Evolutionary conservation across 53 echinoderm and acorn worm species (phyloP), one percentile per base, ranked within the genome.

Genomic region (Echinometra lucunter): DNA sequence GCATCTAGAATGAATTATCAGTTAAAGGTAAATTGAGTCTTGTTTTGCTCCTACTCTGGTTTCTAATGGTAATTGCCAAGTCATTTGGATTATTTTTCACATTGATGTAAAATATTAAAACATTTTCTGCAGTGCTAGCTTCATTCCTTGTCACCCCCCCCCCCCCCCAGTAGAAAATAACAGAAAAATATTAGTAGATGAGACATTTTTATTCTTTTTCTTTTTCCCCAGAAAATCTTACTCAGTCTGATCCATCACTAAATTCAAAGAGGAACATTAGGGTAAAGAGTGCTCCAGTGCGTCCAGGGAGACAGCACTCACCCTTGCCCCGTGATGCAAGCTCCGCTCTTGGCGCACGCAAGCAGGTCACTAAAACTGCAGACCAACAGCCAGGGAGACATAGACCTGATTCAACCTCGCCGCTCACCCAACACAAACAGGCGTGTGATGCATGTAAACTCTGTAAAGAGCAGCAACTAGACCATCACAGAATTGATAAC

Each of bases 201-300:
- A 2, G 2, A 53, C 13, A 4, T 53, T 13, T 53, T 69, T 69
- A 69, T 69, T 28, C 7, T 78, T 42, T 40, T 3, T 38, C 23
- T 78, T 23, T 34, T 28, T 44, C 81, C 0, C 93, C 0, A 32
- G 83, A 38, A 47, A 90, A 74, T 21, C 58, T 95, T 15, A 95
- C 96, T 72, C 92, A 87, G 30, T 97, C 96, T 15, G 97, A 97
- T 49, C 85, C 96, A 37, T 94, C 95, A 27, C 66, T 97, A 3
- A 69, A 96, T 57, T 80, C 89, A 57, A 78, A 88, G 91, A 56
- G 66, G 35, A n/a, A 21, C 27, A 10, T 94, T 89, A 93, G 96
- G 37, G 94, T 95, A 80, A 94, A 96, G 95, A 97, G 96, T 44
- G 96, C 97, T 45, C 94, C 95, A 70, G 63, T 78, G 58, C 60